phyloP scores from a whole-genome alignment of 2,113 vertebrate genomes.

The Panthera tigris region DNA sequence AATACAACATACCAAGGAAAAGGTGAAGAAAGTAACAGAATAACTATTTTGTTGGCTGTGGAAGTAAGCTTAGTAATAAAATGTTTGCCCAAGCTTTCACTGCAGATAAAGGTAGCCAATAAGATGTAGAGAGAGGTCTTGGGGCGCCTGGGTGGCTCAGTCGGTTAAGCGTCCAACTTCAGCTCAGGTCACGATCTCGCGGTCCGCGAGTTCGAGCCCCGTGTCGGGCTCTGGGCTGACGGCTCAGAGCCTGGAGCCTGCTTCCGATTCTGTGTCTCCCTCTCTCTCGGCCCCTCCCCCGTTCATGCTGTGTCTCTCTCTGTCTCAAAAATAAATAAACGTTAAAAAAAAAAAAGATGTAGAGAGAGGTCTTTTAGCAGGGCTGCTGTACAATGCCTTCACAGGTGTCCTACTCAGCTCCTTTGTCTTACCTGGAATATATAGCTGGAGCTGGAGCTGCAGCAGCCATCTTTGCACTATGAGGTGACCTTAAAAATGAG shows the following conservation, averaged over 20 bases:
- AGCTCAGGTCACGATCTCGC: no score
- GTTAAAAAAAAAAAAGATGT: background rate
- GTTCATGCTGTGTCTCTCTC: no score
- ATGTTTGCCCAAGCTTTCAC: background rate
- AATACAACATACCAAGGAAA: background rate
- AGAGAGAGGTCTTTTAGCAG: background rate
- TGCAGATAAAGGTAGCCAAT: background rate
- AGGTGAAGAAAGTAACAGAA: background rate
- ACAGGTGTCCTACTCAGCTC: background rate
- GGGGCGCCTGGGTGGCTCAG: no score
- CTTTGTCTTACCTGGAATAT: background rate
- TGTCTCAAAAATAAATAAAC: no score
- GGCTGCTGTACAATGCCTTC: background rate
- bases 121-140: background rate
- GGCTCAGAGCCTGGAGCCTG: no score
- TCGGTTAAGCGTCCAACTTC: no score
- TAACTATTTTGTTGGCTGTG: background rate
- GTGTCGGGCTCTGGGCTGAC: no score
- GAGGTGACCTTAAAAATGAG: background rate
- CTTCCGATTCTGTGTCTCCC: no score
- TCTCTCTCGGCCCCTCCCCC: no score
- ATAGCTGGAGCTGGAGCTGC: background rate
- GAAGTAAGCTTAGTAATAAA: background rate
- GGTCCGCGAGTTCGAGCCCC: no score
- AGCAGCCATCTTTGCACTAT: background rate